Percentiles rank a stretch among this genome's conserved stretches.
phyloP scores from a whole-genome alignment of 1,140 invertebrate genomes.

The Pseudoatta argentina region DNA sequence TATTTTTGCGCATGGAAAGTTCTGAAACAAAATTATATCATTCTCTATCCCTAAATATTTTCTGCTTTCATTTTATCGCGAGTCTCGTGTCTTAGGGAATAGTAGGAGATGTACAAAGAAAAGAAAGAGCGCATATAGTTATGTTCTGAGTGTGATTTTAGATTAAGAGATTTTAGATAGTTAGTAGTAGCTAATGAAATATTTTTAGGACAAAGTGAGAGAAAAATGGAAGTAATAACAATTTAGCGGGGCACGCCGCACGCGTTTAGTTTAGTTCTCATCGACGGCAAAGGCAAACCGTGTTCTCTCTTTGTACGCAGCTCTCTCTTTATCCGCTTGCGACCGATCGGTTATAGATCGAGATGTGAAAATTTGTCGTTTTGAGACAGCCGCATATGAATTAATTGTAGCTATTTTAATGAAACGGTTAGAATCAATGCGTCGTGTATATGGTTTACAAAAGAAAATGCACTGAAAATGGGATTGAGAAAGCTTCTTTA shows the following conservation, averaged over 20 bases:
- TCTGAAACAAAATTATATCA: neutral
- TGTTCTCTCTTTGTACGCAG: constrained; percentile 65
- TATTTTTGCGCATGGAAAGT: neutral
- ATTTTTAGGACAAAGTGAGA: constrained; percentile 35
- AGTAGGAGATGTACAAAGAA: neutral
- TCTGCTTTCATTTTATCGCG: neutral
- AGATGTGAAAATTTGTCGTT: neutral
- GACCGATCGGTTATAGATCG: neutral
- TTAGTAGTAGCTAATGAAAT: constrained; percentile 63
- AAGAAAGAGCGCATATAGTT: constrained; percentile 63
- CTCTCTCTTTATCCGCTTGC: constrained; percentile 14
- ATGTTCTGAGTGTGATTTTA: constrained; percentile 85
- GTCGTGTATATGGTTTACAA: neutral
- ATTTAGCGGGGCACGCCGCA: constrained; percentile 23
- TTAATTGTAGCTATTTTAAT: constrained; percentile 29
- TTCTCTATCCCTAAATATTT: neutral
- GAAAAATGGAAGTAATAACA: constrained; percentile 34
- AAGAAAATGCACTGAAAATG: neutral
- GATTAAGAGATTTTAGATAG: constrained; percentile 73
- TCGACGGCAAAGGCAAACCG: constrained; percentile 21
- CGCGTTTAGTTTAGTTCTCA: constrained; percentile 44
- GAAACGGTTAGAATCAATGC: neutral
- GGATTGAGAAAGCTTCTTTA: neutral
- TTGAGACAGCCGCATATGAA: neutral
- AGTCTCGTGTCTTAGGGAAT: constrained; percentile 7